Evolutionary conservation across 2,888 invertebrate genomes (phyloP), one percentile per base, ranked within the genome.

Genomic region (Cremastinae sp.): DNA sequence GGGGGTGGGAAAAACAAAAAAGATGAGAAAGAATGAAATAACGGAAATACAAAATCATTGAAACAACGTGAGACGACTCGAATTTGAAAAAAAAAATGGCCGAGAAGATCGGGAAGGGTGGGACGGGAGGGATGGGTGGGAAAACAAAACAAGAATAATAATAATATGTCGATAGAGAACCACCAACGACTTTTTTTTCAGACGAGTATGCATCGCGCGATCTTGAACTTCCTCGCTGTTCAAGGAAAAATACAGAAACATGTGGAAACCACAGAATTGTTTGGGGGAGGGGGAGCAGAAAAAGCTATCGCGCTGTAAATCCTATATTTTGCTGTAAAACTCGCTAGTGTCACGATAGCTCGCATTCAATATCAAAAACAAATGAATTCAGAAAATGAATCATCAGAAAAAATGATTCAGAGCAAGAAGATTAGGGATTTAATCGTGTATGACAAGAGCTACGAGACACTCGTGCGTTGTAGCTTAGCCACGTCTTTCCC

Each of bases 251-350:
- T 39, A 43, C 35, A 49, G 9, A 55, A 51, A 41, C 18, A 43
- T 56, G 18, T 22, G 78, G 83, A 81, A 84, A 84, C 83, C 83
- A 82, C 78, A 75, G 49, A 47, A 41, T 22, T 72, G 28, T 28
- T n/a, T n/a, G n/a, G 28, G 28, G 28, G 28, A 28, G 5, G 5
- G 2, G 5, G 5, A 28, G 2, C 2, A 28, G 5, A 28, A 28
- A 28, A 28, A 5, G 28, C 72, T 77, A 81, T n/a, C n/a, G n/a
- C 79, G 72, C 82, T 80, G 83, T 82, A 84, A 81, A 82, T 81
- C 83, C 78, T 81, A 81, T 84, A 81, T 83, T 82, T 81, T 74
- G 14, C 28, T 83, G 75, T 81, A 86, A 87, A 86, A 86, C 83
- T 84, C 83, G 82, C 84, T 83, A 82, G 82, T 65, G 49, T 69